Percentiles rank a stretch among this genome's conserved stretches.
These are phyloP conservation scores for Rhopalosiphum maidis DNA, from an alignment of 1,140 invertebrate species.

Conservation along the genomic window DNA sequence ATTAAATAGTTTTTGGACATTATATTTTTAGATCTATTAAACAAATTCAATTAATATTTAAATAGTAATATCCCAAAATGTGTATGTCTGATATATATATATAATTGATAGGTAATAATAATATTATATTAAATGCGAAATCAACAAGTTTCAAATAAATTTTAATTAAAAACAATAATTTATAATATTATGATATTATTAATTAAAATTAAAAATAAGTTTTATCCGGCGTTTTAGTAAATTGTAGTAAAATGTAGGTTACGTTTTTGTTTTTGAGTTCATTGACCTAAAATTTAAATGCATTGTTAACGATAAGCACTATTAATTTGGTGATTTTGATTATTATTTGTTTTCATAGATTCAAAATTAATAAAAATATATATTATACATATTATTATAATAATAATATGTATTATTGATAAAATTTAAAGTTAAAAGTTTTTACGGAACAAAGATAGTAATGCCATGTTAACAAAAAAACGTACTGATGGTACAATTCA, in stretches of 20 bases:
- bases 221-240: background rate
- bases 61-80: no score
- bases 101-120: background rate
- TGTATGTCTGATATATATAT: background rate
- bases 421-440: background rate
- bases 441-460: background rate
- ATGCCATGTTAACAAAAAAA: background rate
- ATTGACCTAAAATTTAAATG: background rate
- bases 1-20: background rate
- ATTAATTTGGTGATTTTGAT: background rate
- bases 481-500: background rate
- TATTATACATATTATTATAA: no score
- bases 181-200: background rate
- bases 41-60: background rate
- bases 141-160: background rate
- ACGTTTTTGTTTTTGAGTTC: background rate
- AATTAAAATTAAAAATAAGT: background rate
- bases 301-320: background rate
- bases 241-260: no score
- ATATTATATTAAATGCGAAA: background rate
- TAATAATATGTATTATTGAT: background rate
- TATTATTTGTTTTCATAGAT: background rate
- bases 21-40: background rate
- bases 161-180: background rate
- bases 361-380: background rate